Evolutionary conservation across 1,140 invertebrate species (phyloP), one percentile per base, ranked within the genome.

Genomic region (Macrobrachium nipponense): DNA sequence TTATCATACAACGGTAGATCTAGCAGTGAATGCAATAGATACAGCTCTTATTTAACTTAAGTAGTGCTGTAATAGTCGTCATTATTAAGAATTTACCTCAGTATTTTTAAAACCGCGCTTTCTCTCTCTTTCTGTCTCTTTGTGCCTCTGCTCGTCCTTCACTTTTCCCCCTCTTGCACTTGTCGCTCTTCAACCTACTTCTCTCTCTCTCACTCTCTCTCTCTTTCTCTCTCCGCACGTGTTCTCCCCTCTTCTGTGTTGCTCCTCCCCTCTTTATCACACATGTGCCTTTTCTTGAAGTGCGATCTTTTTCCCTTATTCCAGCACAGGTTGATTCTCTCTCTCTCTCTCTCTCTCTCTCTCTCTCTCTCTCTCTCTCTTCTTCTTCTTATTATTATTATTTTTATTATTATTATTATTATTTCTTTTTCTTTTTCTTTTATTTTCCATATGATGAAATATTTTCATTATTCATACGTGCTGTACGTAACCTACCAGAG

Each of bases 151-250:
- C 17, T 51, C 20, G 12, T 77, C 75, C 43, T 58, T 43, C 51
- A 5, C 20, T 18, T 20, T 20, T 14, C 18, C 58, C 18, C 20
- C 75, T n/a, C n/a, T 60, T n/a, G 8, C 18, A 17, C 51, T n/a
- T 64, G 51, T 76, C 72, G 60, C 72, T 83, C n/a, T 73, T 64
- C 20, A 15, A 7, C 58, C 17, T 44, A 27, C 51, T 59, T 23
- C 58, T 75, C 27, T 51, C 44, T 60, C 78, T 80, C 61, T 60
- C 78, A 68, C 61, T 51, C 62, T 80, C 62, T 80, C 43, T 68
- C 61, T 80, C 79, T 80, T 64, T 68, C 62, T 44, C 36, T 44
- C 62, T 68, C 36, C 44, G 27, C 27, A 36, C 27, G 27, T 36
- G 27, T 36, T 14, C 20, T 20, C 20, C 12, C 20, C 62, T 64